A percentile compares a stretch with the other conserved stretches of the same genome.
phyloP scores from a whole-genome alignment of 2,888 invertebrate species.

The Onthophagus sagittarius region DNA sequence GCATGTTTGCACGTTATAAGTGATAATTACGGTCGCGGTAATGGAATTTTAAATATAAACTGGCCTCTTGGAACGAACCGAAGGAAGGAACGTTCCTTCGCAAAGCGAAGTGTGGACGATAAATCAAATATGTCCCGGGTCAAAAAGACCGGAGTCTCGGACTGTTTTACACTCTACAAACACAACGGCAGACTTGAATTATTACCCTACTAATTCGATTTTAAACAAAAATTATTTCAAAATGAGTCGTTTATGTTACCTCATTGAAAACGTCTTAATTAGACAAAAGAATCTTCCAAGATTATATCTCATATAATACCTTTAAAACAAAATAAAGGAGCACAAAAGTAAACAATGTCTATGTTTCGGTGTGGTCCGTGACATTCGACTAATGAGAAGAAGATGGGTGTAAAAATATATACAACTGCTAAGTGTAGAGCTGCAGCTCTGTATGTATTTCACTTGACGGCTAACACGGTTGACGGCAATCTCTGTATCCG shows the following conservation, averaged over 20 bases:
- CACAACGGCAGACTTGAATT: not conserved
- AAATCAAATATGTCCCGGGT: conserved; percentile 3
- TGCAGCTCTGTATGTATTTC: not conserved
- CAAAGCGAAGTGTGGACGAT: not conserved
- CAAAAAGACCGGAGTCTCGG: not conserved
- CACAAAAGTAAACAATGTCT: no score
- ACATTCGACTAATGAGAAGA: not conserved
- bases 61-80: not conserved
- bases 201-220: not conserved
- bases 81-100: not conserved
- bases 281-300: no score
- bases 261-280: no score
- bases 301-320: no score
- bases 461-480: not conserved
- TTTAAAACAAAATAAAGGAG: no score
- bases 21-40: conserved; percentile 18
- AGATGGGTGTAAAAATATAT: not conserved
- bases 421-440: not conserved
- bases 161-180: not conserved
- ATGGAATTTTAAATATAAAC: conserved; percentile 25
- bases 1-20: conserved; percentile 19
- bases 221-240: not conserved
- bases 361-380: not conserved
- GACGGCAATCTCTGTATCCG: not conserved
- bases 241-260: not conserved